Percentiles rank a stretch among this genome's conserved stretches.
phyloP scores from a whole-genome alignment of 2,113 vertebrate species.

The Alethe castanea region DNA sequence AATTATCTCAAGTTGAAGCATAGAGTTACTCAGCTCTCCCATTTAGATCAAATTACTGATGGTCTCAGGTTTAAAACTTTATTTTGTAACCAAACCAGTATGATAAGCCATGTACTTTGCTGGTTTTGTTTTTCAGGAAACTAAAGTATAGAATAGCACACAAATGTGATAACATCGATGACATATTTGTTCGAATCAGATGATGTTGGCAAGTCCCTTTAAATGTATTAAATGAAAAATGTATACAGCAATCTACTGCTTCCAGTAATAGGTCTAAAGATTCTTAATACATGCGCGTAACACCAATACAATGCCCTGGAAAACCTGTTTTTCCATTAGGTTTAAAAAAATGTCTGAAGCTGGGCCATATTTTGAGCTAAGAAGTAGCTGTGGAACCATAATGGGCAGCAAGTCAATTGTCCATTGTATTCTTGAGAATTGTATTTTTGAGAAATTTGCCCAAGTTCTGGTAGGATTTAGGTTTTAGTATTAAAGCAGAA shows the following conservation, averaged over 20 bases:
- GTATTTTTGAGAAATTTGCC: background rate
- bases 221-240: background rate
- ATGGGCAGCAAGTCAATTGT: background rate
- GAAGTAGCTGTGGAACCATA: background rate
- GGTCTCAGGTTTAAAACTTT: background rate
- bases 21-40: background rate
- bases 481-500: background rate
- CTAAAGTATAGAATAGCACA: background rate
- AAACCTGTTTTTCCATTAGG: background rate
- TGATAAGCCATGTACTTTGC: background rate
- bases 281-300: background rate
- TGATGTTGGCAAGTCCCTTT: fast-evolving
- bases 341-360: background rate
- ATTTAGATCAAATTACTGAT: background rate
- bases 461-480: background rate
- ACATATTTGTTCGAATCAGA: background rate
- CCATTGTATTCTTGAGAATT: background rate
- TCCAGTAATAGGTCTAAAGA: background rate
- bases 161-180: background rate
- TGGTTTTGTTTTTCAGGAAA: background rate
- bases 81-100: background rate
- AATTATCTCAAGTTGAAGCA: background rate
- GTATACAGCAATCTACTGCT: background rate
- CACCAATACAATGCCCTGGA: background rate
- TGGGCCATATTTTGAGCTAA: background rate